phyloP scores from a whole-genome alignment of 2,113 vertebrate species.

The Eubucco bourcierii region DNA sequence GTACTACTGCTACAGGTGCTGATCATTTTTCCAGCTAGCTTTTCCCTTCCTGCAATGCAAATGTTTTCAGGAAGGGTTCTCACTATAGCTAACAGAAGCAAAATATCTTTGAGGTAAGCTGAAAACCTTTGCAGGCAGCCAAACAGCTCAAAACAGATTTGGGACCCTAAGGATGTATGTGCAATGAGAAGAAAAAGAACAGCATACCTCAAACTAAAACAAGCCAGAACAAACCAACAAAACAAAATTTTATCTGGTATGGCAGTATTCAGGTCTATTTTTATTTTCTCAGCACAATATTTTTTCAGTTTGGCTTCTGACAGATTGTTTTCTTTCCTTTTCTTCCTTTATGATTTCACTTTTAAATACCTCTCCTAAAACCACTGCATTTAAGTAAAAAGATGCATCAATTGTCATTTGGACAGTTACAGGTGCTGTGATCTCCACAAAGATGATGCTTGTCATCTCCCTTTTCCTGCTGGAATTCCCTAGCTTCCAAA shows the following conservation, averaged over 20 bases:
- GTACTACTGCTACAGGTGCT: background rate
- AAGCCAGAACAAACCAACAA: background rate
- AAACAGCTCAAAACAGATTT: background rate
- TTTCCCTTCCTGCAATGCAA: conserved; percentile 10
- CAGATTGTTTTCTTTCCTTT: background rate
- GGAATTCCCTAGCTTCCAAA: background rate
- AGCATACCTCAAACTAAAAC: background rate
- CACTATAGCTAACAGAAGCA: background rate
- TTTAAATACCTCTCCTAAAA: background rate
- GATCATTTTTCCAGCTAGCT: background rate
- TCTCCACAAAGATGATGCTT: background rate
- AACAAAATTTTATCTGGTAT: background rate
- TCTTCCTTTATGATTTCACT: background rate
- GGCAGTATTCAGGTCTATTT: background rate
- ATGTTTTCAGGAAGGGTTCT: background rate
- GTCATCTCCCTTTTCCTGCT: background rate
- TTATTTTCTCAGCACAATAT: background rate
- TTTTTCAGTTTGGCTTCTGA: background rate
- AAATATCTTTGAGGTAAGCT: background rate
- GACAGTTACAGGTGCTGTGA: background rate
- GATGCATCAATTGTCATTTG: background rate
- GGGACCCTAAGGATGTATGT: background rate
- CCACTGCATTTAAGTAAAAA: background rate
- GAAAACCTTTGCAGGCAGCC: background rate
- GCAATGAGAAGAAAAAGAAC: background rate